These are phyloP conservation scores for Cheilosia soror DNA, from an alignment of 2,888 invertebrate species.

Conservation along the genomic window DNA sequence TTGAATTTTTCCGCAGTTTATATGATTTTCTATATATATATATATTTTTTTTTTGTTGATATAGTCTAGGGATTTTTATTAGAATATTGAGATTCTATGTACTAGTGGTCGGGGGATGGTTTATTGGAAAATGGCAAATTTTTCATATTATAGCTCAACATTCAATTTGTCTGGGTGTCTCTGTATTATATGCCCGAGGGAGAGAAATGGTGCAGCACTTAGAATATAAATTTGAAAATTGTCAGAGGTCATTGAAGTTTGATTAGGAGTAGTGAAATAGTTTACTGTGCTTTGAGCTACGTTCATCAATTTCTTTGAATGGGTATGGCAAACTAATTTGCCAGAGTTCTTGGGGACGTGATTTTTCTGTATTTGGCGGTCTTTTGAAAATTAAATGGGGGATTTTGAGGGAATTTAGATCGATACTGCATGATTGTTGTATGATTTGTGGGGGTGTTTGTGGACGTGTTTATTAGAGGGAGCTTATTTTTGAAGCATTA, in stretches of 20 bases:
- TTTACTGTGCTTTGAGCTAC: background rate
- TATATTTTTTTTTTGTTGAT: constrained; percentile 18
- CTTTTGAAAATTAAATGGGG: background rate
- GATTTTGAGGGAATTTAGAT: background rate
- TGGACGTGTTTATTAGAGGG: too few species aligned
- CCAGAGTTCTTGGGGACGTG: background rate
- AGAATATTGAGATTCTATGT: constrained; percentile 59
- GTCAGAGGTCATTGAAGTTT: constrained; percentile 55
- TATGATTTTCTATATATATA: constrained; percentile 33
- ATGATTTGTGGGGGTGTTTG: too few species aligned
- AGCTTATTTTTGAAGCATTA: too few species aligned
- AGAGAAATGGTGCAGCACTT: constrained; percentile 68
- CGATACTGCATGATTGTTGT: background rate
- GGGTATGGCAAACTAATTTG: constrained; percentile 3
- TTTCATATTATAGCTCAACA: constrained; percentile 55
- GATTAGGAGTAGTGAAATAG: constrained; percentile 49
- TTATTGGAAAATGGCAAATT: constrained; percentile 44
- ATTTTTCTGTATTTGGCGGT: background rate
- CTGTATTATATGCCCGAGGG: constrained; percentile 1
- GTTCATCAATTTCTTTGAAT: constrained; percentile 20
- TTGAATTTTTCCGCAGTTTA: constrained; percentile 76
- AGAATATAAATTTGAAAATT: constrained; percentile 55
- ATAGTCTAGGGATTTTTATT: constrained; percentile 71
- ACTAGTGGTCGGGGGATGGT: background rate
- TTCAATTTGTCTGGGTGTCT: constrained; percentile 41